These are phyloP conservation scores for Sycophila sp. DNA, from an alignment of 1,140 invertebrate species.

Conservation along the genomic window DNA sequence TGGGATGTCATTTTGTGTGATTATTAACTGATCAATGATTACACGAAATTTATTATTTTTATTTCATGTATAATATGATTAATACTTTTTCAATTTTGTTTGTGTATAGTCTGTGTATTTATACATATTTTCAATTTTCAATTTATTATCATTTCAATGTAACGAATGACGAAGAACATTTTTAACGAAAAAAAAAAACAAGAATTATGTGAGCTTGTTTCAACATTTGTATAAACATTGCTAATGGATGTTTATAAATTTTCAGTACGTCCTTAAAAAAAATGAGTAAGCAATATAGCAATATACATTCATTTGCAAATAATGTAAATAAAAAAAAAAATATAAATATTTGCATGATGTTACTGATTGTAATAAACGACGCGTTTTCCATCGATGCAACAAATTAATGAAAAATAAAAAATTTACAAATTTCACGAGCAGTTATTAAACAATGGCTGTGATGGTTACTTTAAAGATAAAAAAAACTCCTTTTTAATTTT, in stretches of 20 bases:
- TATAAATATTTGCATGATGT: not conserved
- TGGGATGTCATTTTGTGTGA: not conserved
- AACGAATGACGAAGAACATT: not conserved
- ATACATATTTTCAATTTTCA: not conserved
- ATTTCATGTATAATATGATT: not conserved
- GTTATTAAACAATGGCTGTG: conserved; percentile 12
- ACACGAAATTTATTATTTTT: not conserved
- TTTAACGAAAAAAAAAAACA: not conserved
- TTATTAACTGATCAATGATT: not conserved
- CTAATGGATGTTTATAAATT: not conserved
- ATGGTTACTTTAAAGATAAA: not conserved
- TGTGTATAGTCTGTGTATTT: conserved; percentile 20
- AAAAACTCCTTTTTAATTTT: not conserved
- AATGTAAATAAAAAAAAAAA: conserved; percentile 12
- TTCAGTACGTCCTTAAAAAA: not conserved
- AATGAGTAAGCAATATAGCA: not conserved
- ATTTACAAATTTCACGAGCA: too few relatives aligned
- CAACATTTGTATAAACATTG: conserved; percentile 1
- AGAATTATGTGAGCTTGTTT: not conserved
- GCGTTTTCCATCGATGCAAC: too few relatives aligned
- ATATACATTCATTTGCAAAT: not conserved
- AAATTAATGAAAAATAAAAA: too few relatives aligned
- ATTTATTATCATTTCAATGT: not conserved
- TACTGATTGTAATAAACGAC: too few relatives aligned
- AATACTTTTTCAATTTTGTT: conserved; percentile 1